Evolutionary conservation across 2,888 invertebrate species (phyloP), one percentile per base, ranked within the genome.

Genomic region (Cosmopolites sordidus): DNA sequence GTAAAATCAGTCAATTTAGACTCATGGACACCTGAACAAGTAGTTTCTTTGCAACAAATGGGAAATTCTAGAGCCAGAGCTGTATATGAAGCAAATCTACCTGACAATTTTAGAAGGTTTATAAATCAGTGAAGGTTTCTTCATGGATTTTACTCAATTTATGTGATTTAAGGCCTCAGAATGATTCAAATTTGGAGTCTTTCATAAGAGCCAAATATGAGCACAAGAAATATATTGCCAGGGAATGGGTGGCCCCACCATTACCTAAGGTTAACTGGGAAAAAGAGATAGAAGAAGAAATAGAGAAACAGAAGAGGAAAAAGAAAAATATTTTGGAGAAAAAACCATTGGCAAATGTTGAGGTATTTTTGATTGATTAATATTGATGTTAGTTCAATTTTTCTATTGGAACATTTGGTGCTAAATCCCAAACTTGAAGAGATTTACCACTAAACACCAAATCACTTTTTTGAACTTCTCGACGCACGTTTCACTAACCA

Each of bases 141-240:
- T 22, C 12, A 37, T n/a, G 14, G 38, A 15, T 30, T n/a, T 40
- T 15, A 41, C 42, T 14, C 6, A 6, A 5, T 4, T 38, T 14
- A 38, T 15, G 6, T 38, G 4, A 38, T 15, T 38, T 41, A 8
- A 56, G 99, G 60, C 98, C 99, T 1, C 97, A 95, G 74, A 92
- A 87, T 58, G 96, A 96, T 73, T 86, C 92, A 46, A 88, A 91
- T 11, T 78, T 99, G 40, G 99, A 99, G 73, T 87, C 89, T 48
- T 99, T 99, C 75, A 94, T 99, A 65, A 83, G 98, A 60, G 92
- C 95, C 58, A 99, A 99, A 76, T 99, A 99, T 73, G 99, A 99
- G 75, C 91, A 93, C 71, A 98, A 96, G 78, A 96, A 97, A 73
- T 99, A 96, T 74, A 92, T 97, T 66, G 97, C 97, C n/a, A 85